A percentile compares a stretch with the other conserved stretches of the same genome.
Evolutionary conservation across 2,888 invertebrate species (phyloP).

Genomic region (Ennomos quercinarius): DNA sequence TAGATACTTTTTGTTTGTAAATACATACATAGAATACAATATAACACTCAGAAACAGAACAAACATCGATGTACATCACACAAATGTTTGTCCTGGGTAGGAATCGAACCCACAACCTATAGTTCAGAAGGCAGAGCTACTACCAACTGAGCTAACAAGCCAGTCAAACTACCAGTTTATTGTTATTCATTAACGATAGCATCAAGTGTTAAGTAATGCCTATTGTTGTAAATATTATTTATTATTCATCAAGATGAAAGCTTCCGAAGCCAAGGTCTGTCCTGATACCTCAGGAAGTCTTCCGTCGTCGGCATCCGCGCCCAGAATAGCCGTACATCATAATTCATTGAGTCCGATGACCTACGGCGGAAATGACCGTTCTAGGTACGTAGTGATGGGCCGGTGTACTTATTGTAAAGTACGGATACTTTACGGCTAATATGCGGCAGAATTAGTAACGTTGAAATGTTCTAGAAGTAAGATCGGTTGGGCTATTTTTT

Average conservation of each 20-base stretch:
- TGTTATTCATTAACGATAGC: not conserved
- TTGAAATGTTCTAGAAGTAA: too few relatives aligned
- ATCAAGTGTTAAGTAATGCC: not conserved
- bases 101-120: too few relatives aligned
- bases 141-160: too few relatives aligned
- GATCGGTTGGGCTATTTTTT: too few relatives aligned
- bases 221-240: constrained; percentile 15
- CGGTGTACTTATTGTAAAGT: constrained; percentile 8
- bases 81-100: too few relatives aligned
- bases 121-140: too few relatives aligned
- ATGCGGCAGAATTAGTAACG: too few relatives aligned
- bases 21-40: too few relatives aligned
- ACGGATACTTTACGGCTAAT: constrained; percentile 7
- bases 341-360: constrained; percentile 56
- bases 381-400: constrained; percentile 41
- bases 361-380: constrained; percentile 46
- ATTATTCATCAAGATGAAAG: constrained; percentile 27
- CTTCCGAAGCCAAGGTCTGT: constrained; percentile 31
- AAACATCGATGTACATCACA: too few relatives aligned
- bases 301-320: constrained; percentile 55
- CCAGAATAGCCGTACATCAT: constrained; percentile 57
- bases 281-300: constrained; percentile 45
- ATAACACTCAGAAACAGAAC: too few relatives aligned
- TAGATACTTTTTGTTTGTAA: too few relatives aligned
- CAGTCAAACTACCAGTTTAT: too few relatives aligned